Conservation (phyloP, 2,113 vertebrate species). For the Spea multiplicata region DNA sequence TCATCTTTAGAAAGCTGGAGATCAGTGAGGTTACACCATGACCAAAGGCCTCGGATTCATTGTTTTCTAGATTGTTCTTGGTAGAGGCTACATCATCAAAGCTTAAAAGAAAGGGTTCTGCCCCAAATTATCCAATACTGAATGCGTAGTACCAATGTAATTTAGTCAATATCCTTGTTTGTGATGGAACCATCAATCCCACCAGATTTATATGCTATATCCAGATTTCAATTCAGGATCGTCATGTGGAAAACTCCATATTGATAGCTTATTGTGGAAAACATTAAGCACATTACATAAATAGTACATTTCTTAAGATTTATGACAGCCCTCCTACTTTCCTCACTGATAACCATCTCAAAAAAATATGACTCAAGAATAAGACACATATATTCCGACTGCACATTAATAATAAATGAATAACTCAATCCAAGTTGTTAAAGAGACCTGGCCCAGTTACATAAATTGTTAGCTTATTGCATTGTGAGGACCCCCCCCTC, state of each 20-base stretch:
- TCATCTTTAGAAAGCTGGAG: neutral
- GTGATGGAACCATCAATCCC: no score
- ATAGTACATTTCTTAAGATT: no score
- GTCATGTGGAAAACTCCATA: no score
- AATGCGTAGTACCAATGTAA: neutral
- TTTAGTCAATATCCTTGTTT: neutral
- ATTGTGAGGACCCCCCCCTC: neutral
- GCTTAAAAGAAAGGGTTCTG: neutral
- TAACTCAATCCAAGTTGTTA: neutral
- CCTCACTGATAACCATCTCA: neutral
- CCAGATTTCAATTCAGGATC: no score
- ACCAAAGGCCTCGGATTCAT: neutral
- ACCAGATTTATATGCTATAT: no score
- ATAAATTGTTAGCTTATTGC: constrained; percentile 3
- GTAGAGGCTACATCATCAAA: neutral
- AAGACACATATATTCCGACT: no score
- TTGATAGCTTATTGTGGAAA: no score
- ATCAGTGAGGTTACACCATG: neutral
- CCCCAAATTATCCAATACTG: neutral
- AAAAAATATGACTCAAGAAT: neutral
- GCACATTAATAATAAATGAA: neutral
- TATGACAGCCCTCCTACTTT: no score
- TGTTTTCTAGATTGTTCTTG: neutral
- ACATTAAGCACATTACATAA: no score
- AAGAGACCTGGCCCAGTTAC: neutral